Evolutionary conservation across 2,797 vertebrate species (phyloP).

Genomic region (Leptodactylus fallax): DNA sequence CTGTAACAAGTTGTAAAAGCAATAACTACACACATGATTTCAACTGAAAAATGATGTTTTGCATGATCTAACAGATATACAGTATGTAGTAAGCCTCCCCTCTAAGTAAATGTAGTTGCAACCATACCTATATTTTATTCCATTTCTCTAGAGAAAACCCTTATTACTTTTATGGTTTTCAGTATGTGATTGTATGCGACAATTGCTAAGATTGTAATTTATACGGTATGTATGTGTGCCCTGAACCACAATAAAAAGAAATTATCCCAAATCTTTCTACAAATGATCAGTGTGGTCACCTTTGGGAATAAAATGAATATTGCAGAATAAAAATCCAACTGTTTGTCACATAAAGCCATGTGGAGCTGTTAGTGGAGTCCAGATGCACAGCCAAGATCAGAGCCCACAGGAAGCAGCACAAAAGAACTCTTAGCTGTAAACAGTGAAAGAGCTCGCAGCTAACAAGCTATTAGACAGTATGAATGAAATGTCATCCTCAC

Average conservation of each 20-base stretch:
- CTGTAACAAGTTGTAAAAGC: no score
- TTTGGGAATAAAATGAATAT: conserved; percentile 65
- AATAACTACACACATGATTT: no score
- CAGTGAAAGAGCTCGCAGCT: conserved; percentile 75
- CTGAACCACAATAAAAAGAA: not conserved
- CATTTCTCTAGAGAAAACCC: not conserved
- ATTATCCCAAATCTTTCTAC: not conserved
- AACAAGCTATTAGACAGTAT: conserved; percentile 79
- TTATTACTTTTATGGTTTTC: not conserved
- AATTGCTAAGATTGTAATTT: not conserved
- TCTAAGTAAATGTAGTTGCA: no score
- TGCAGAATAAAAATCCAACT: conserved; percentile 71
- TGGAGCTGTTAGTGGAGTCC: conserved; percentile 69
- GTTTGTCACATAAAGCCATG: conserved; percentile 74
- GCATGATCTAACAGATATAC: no score
- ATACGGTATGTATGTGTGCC: not conserved
- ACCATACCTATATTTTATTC: no score
- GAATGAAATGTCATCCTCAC: conserved; percentile 74
- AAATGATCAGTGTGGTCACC: conserved; percentile 28
- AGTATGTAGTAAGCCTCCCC: no score
- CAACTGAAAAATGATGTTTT: no score
- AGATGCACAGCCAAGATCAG: conserved; percentile 72
- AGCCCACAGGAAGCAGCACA: conserved; percentile 72
- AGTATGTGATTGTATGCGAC: not conserved
- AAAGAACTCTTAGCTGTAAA: conserved; percentile 74